Conservation (phyloP, 2,888 invertebrate species). For the Monochamus alternatus region DNA sequence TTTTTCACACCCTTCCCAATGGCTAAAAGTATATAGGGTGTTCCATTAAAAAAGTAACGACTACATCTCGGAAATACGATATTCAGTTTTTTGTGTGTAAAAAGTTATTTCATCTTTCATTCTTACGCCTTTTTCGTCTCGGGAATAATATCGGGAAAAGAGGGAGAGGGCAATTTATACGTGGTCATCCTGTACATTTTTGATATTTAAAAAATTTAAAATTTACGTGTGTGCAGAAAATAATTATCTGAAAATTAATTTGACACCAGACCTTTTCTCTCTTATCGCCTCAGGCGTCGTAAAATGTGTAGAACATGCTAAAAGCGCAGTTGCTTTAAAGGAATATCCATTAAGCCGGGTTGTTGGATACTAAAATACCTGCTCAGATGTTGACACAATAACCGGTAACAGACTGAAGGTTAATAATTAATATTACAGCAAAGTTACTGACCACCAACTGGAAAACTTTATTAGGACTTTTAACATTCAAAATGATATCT, state of each 20-base stretch:
- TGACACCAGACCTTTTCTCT: background rate
- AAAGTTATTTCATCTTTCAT: too few species aligned
- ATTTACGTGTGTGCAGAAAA: background rate
- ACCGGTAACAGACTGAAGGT: constrained; percentile 5
- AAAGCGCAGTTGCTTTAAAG: constrained; percentile 11
- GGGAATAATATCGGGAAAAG: too few species aligned
- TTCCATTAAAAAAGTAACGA: too few species aligned
- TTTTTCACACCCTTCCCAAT: too few species aligned
- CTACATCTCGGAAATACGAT: too few species aligned
- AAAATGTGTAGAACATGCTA: constrained; percentile 15
- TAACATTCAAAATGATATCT: too few species aligned
- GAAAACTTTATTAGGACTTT: background rate
- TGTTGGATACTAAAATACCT: constrained; percentile 2
- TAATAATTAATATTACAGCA: constrained; percentile 4
- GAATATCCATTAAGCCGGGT: constrained; percentile 14
- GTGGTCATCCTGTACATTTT: too few species aligned
- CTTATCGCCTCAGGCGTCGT: background rate
- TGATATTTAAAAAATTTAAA: too few species aligned
- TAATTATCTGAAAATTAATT: constrained; percentile 6
- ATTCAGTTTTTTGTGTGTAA: too few species aligned
- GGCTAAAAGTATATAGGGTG: too few species aligned
- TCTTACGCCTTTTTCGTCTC: too few species aligned
- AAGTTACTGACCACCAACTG: background rate
- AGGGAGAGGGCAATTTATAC: too few species aligned
- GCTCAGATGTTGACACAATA: constrained; percentile 9